A percentile compares a stretch with the other conserved stretches of the same genome.
phyloP scores from a whole-genome alignment of 2,888 invertebrate genomes.

The Drosophila subsilvestris region DNA sequence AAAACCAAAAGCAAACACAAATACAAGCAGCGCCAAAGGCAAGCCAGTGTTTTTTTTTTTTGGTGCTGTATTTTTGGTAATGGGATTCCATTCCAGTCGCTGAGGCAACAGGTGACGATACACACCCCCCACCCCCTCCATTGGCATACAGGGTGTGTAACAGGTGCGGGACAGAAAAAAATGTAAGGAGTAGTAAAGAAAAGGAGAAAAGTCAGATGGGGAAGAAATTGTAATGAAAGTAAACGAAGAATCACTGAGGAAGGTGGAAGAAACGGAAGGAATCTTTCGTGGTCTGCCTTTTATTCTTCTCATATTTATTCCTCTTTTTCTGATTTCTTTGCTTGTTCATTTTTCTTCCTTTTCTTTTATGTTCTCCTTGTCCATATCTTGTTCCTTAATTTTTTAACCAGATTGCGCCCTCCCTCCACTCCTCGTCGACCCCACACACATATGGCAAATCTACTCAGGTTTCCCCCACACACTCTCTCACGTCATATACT shows the following conservation, averaged over 20 bases:
- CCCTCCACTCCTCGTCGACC: neutral
- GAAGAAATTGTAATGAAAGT: neutral
- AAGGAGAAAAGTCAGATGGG: neutral
- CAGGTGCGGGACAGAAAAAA: constrained; percentile 62
- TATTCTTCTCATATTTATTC: neutral
- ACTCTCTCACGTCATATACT: neutral
- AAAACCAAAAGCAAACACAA: constrained; percentile 35
- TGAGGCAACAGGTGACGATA: constrained; percentile 66
- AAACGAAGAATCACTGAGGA: too few species aligned
- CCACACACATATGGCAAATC: constrained; percentile 65
- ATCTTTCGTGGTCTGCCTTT: too few species aligned
- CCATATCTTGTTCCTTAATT: constrained; percentile 19
- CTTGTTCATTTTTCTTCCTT: too few species aligned
- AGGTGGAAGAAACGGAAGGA: neutral
- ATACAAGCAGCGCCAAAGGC: constrained; percentile 8
- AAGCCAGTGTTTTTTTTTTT: neutral
- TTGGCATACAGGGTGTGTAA: constrained; percentile 63
- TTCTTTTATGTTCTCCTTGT: constrained; percentile 2
- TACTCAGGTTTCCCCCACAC: constrained; percentile 65
- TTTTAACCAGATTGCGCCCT: constrained; percentile 33
- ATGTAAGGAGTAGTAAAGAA: too few species aligned
- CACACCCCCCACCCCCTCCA: neutral
- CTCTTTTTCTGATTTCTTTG: too few species aligned
- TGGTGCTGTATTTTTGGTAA: constrained; percentile 9
- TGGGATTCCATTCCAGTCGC: constrained; percentile 18